phyloP scores from a whole-genome alignment of 1,140 invertebrate species.

The Globodera ellingtonae region DNA sequence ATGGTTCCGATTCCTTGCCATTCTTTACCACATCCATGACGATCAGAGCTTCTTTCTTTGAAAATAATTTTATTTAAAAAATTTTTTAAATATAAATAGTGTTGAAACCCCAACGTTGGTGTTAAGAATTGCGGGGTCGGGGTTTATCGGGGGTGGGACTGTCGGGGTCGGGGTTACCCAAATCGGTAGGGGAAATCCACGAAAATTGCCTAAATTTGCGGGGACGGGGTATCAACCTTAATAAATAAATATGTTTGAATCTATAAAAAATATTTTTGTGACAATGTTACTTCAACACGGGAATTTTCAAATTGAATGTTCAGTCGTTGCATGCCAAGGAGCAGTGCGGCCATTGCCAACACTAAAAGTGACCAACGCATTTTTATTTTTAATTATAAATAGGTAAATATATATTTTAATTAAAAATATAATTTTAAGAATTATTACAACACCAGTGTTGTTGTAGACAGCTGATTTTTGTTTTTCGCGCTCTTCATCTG shows the following conservation, averaged over 20 bases:
- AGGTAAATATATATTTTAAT: background rate
- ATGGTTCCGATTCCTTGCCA: slow-evolving; percentile 61
- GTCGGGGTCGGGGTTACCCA: too few species aligned
- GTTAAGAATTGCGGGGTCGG: too few species aligned
- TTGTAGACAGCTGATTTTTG: slow-evolving; percentile 55
- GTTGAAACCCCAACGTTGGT: too few species aligned
- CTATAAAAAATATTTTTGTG: slow-evolving; percentile 1
- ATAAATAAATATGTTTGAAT: background rate
- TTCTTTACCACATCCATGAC: slow-evolving; percentile 59
- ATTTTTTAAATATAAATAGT: too few species aligned
- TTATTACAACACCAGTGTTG: slow-evolving; percentile 51
- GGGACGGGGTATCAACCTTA: too few species aligned
- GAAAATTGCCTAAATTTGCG: background rate
- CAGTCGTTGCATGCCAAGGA: slow-evolving; percentile 49
- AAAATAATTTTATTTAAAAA: too few species aligned
- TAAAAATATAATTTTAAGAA: background rate
- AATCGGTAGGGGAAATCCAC: too few species aligned
- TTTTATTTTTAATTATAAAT: background rate
- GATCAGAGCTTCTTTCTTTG: slow-evolving; percentile 39
- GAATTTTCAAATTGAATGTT: slow-evolving; percentile 50
- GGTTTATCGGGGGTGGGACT: too few species aligned
- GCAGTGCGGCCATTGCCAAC: slow-evolving; percentile 50
- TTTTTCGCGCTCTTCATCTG: slow-evolving; percentile 52
- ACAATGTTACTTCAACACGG: slow-evolving; percentile 34
- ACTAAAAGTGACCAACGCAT: background rate